Conservation (phyloP, 2,113 vertebrate species). For the Fulmarus glacialis region DNA sequence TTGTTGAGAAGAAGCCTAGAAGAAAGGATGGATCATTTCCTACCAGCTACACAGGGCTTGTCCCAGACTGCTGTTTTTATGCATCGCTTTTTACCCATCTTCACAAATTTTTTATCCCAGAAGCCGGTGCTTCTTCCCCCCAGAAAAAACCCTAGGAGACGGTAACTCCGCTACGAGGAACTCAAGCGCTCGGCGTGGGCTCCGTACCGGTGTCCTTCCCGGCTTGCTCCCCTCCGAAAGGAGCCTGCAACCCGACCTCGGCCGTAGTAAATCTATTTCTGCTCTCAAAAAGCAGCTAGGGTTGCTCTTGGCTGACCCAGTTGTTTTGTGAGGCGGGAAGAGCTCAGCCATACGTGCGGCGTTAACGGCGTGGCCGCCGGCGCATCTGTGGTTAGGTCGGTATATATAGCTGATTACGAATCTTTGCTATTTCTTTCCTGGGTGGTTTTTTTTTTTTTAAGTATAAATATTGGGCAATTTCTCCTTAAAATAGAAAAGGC, state of each 20-base stretch:
- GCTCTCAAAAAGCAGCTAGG: slow-evolving; percentile 50
- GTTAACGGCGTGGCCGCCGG: background rate
- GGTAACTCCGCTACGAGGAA: rapidly evolving
- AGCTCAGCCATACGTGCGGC: background rate
- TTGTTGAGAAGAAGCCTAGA: background rate
- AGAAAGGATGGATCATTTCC: background rate
- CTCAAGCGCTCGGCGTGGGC: rapidly evolving
- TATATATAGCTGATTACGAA: background rate
- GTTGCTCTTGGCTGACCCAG: slow-evolving; percentile 77
- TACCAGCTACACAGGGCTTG: background rate
- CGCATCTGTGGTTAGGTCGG: background rate
- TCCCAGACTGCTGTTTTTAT: background rate
- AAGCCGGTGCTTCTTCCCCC: rapidly evolving
- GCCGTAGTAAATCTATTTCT: slow-evolving; percentile 67
- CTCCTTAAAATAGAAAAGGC: slow-evolving; percentile 48
- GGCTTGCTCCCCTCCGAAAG: background rate
- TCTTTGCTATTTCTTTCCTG: background rate
- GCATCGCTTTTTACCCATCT: background rate
- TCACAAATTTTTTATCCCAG: background rate
- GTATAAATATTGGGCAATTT: background rate
- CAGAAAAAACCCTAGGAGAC: background rate
- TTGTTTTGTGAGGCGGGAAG: slow-evolving; percentile 15
- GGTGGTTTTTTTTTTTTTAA: background rate
- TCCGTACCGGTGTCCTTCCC: background rate
- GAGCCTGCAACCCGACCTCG: background rate